Evolutionary conservation across 2,113 vertebrate genomes (phyloP).

Genomic region (Catharus fuscescens): DNA sequence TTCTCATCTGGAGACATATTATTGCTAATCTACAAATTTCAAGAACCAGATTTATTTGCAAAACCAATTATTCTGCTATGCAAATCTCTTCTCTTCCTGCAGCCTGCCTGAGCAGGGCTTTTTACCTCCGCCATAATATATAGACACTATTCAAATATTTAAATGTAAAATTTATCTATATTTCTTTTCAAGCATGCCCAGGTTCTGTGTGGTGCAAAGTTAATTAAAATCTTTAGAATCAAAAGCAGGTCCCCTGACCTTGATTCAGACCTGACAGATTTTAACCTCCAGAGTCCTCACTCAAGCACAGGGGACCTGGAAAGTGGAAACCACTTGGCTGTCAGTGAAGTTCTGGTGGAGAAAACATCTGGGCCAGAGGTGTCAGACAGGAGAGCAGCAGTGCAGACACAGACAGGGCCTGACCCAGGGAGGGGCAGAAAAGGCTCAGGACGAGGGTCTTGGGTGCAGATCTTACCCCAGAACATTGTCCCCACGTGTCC

Average conservation of each 20-base stretch:
- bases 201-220: constrained; percentile 21
- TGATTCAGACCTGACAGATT: background rate
- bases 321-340: background rate
- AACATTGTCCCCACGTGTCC: background rate
- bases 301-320: background rate
- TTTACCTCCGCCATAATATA: background rate
- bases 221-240: constrained; percentile 71
- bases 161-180: constrained; percentile 70
- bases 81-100: constrained; percentile 67
- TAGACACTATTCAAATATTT: constrained; percentile 61
- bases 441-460: background rate
- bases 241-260: constrained; percentile 61
- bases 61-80: constrained; percentile 82
- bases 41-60: constrained; percentile 82
- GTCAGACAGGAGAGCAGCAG: background rate
- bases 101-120: constrained; percentile 5
- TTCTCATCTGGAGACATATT: constrained; percentile 81
- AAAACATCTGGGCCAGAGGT: background rate
- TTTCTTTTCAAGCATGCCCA: constrained; percentile 45
- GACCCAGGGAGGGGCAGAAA: background rate
- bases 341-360: background rate
- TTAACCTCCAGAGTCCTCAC: constrained; percentile 37
- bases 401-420: background rate
- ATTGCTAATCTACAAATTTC: constrained; percentile 82
- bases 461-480: background rate